A percentile compares a stretch with the other conserved stretches of the same genome.
phyloP scores from a whole-genome alignment of 2,888 invertebrate species.

The Catotricha subobsoleta region DNA sequence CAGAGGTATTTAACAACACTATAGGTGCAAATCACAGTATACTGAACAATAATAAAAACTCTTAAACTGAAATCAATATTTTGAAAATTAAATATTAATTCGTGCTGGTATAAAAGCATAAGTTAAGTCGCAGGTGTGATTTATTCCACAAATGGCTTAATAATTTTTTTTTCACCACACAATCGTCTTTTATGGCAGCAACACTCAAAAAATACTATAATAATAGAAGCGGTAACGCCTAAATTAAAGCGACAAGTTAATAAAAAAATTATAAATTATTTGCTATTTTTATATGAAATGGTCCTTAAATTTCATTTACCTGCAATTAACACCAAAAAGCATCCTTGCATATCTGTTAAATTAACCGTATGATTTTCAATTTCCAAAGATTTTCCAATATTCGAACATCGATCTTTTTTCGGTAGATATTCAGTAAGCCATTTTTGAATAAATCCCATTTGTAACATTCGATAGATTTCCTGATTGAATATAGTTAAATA shows the following conservation, averaged over 20 bases:
- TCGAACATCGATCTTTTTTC: conserved; percentile 62
- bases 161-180: conserved; percentile 27
- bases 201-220: conserved; percentile 32
- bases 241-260: conserved; percentile 14
- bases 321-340: conserved; percentile 65
- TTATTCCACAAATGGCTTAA: conserved; percentile 33
- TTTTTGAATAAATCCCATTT: conserved; percentile 65
- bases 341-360: conserved; percentile 82
- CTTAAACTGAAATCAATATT: too few species aligned
- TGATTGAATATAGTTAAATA: conserved; percentile 57
- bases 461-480: conserved; percentile 62
- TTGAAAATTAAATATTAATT: too few species aligned
- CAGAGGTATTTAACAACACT: too few species aligned
- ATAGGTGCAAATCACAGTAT: too few species aligned
- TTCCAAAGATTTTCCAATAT: conserved; percentile 39
- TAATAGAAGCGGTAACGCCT: conserved; percentile 32
- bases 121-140: too few species aligned
- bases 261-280: neutral
- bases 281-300: neutral
- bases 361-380: conserved; percentile 78
- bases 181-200: conserved; percentile 27
- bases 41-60: too few species aligned
- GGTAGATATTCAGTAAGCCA: conserved; percentile 67
- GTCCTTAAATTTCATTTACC: conserved; percentile 37
- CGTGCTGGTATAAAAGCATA: too few species aligned